Evolutionary conservation across 64 coral and sea anemone species (phyloP), one percentile per base, ranked within the genome.

Genomic region (Porites australiensis): DNA sequence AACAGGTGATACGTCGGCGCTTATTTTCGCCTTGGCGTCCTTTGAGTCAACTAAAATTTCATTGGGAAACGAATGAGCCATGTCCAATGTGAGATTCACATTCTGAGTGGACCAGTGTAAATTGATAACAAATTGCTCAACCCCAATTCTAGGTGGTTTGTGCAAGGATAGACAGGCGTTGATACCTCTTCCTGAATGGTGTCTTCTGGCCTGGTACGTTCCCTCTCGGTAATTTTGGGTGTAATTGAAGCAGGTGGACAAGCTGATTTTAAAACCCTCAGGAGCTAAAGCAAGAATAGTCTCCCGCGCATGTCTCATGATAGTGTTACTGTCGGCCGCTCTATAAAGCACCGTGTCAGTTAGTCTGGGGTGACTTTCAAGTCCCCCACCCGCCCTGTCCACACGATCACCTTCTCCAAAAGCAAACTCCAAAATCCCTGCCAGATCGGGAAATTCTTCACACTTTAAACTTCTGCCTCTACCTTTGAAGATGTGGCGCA

Each of bases 361-460:
- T 11, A 92, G 27, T 52, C 76, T 87, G 8, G 91, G 91, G 61
- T 93, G 91, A 19, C 74, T 87, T 63, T 93, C 91, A 13, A 93
- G 18, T 48, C 91, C 91, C 52, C 83, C 83, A 4, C 73, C 59
- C 19, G 79, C 72, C n/a, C 72, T 61, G 45, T 88, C 83, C n/a
- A n/a, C n/a, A n/a, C n/a, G n/a, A n/a, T n/a, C n/a, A n/a, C n/a
- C n/a, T n/a, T n/a, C n/a, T n/a, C n/a, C 87, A 85, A 89, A 89
- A 6, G 87, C 70, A 77, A 89, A 94, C 69, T 89, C 93, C n/a
- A 94, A 77, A 79, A 89, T 89, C 19, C 93, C 59, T 15, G 93
- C 70, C 15, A 89, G 61, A 44, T 89, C 87, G 57, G 93, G 87
- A 89, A 94, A 90, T 77, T 94, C 70, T 60, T 94, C 79, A 57